Conservation (phyloP, 1,140 invertebrate species). For the Drosophila orosa region DNA sequence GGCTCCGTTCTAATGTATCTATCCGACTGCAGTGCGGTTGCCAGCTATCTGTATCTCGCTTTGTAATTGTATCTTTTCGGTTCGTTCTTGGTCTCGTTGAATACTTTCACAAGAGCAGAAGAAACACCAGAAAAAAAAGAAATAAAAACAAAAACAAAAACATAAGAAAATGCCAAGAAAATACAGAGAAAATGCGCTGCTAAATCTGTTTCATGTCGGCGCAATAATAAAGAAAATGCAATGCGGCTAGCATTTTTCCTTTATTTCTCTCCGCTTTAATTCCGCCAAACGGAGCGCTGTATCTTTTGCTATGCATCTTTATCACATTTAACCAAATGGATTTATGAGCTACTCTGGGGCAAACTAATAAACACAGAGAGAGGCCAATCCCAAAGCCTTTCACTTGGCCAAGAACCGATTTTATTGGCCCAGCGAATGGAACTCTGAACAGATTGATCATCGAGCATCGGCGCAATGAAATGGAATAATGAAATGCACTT, state of each 20-base stretch:
- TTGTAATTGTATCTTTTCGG: conserved; percentile 66
- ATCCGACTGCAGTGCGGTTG: conserved; percentile 49
- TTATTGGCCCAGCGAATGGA: conserved; percentile 18
- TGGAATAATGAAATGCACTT: conserved; percentile 28
- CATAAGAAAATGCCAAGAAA: neutral
- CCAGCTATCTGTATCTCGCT: conserved; percentile 17
- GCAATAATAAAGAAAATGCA: conserved; percentile 23
- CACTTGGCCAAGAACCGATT: conserved; percentile 35
- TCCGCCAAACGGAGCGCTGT: conserved; percentile 8
- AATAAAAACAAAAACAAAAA: conserved; percentile 2
- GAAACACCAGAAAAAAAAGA: too few species aligned
- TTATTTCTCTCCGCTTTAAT: conserved; percentile 35
- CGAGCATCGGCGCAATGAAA: conserved; percentile 17
- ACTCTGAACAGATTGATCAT: conserved; percentile 31
- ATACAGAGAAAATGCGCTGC: conserved; percentile 32
- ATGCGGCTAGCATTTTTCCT: conserved; percentile 13
- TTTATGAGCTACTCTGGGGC: conserved; percentile 43
- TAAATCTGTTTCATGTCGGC: conserved; percentile 63
- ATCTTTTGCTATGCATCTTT: conserved; percentile 47
- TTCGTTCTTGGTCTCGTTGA: conserved; percentile 57
- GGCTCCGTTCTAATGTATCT: conserved; percentile 70
- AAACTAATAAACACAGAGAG: conserved; percentile 32
- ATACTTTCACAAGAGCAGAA: conserved; percentile 66
- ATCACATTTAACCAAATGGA: conserved; percentile 50
- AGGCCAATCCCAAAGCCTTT: conserved; percentile 38